Conservation (phyloP, 2,888 invertebrate species). For the Drosophila ezoana region DNA sequence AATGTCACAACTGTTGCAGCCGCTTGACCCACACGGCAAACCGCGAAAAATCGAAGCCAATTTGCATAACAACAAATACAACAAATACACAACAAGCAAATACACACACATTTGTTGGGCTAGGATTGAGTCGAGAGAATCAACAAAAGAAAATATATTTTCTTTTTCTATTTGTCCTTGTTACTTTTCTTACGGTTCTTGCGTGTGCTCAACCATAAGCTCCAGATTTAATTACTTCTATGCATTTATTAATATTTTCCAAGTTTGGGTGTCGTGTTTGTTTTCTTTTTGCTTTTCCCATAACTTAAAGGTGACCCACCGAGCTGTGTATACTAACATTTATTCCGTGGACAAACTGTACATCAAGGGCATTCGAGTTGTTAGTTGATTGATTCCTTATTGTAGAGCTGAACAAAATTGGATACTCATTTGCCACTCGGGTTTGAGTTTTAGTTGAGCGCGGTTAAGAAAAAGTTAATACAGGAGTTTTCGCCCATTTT, state of each 20-base stretch:
- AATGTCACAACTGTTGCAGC: constrained; percentile 43
- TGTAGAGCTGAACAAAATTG: too few relatives aligned
- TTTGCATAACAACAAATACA: constrained; percentile 27
- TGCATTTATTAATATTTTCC: constrained; percentile 1
- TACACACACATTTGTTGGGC: background rate
- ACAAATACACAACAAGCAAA: background rate
- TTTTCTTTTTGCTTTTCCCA: background rate
- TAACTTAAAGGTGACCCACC: background rate
- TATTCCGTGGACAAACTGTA: too few relatives aligned
- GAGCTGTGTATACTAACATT: background rate
- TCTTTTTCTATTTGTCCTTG: background rate
- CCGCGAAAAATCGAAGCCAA: constrained; percentile 26
- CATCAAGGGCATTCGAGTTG: too few relatives aligned
- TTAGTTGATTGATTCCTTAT: too few relatives aligned
- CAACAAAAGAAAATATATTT: background rate
- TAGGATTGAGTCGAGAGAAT: background rate
- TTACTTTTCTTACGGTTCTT: constrained; percentile 2
- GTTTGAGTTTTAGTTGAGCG: too few relatives aligned
- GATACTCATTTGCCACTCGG: too few relatives aligned
- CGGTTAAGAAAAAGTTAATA: too few relatives aligned
- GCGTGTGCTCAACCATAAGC: constrained; percentile 26
- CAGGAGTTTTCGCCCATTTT: too few relatives aligned
- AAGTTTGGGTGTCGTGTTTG: constrained; percentile 1
- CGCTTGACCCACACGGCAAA: constrained; percentile 7
- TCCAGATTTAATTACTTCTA: constrained; percentile 12